Conservation (phyloP, 2,888 invertebrate species). For the Ptilodon capucinus region DNA sequence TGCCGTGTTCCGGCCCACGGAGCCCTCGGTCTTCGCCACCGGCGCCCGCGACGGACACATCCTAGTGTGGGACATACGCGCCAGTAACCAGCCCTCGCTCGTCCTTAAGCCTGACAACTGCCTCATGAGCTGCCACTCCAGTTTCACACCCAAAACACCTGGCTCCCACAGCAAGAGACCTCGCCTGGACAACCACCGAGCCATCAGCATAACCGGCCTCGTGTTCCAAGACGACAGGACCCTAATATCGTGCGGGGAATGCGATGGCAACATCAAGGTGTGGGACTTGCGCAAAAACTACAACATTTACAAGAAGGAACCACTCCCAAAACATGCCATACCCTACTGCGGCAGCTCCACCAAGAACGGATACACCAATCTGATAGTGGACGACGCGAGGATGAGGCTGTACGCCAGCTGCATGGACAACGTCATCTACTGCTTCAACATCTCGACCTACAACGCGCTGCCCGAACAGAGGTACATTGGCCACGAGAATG, state of each 20-base stretch:
- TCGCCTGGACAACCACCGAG: conserved; percentile 75
- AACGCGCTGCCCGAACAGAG: conserved; percentile 84
- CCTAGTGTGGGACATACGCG: conserved; percentile 90
- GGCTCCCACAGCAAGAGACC: conserved; percentile 76
- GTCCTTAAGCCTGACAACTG: conserved; percentile 87
- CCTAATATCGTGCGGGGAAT: conserved; percentile 92
- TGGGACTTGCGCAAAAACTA: conserved; percentile 95
- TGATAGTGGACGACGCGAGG: conserved; percentile 87
- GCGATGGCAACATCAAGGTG: conserved; percentile 92
- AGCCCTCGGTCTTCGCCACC: conserved; percentile 91
- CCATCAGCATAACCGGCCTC: conserved; percentile 91
- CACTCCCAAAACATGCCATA: conserved; percentile 87
- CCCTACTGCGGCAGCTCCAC: conserved; percentile 88
- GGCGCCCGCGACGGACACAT: conserved; percentile 95
- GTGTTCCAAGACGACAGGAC: conserved; percentile 91
- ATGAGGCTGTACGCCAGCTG: conserved; percentile 92
- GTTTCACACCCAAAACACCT: conserved; percentile 73
- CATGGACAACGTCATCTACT: conserved; percentile 93
- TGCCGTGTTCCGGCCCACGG: conserved; percentile 87
- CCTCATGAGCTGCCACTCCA: conserved; percentile 86
- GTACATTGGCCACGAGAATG: conserved; percentile 89
- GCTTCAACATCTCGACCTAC: conserved; percentile 90
- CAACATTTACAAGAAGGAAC: conserved; percentile 85
- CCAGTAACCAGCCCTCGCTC: conserved; percentile 57
- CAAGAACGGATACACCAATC: conserved; percentile 88